phyloP scores from a whole-genome alignment of 1,140 invertebrate species.

The Platyscapa corneri region DNA sequence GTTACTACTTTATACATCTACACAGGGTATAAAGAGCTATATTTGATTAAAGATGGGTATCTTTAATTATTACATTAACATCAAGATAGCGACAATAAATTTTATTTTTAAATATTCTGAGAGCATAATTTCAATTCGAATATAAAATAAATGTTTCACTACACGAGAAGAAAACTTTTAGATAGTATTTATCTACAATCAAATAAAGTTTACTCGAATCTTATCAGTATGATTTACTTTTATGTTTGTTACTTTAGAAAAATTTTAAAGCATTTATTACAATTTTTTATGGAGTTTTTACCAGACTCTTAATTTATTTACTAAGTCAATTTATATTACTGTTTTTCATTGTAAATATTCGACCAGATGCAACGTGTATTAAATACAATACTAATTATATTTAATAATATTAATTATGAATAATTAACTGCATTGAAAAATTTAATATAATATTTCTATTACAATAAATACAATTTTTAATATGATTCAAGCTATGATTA shows the following conservation, averaged over 20 bases:
- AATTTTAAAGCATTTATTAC: not conserved
- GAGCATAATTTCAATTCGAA: not conserved
- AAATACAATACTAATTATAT: too few species aligned
- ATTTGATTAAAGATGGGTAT: not conserved
- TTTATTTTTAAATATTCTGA: not conserved
- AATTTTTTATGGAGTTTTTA: not conserved
- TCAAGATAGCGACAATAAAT: not conserved
- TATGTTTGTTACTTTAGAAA: not conserved
- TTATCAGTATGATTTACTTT: constrained; percentile 18
- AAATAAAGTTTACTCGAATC: not conserved
- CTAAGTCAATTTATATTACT: not conserved
- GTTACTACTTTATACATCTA: not conserved
- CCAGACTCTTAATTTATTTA: not conserved
- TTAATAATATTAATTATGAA: too few species aligned
- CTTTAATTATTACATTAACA: not conserved
- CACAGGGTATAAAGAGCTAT: not conserved
- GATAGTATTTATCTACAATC: not conserved
- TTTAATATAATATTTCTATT: too few species aligned
- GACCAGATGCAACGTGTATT: too few species aligned
- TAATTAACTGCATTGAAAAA: too few species aligned
- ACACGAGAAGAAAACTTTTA: not conserved
- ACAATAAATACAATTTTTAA: too few species aligned
- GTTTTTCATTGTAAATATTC: not conserved
- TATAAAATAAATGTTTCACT: not conserved
- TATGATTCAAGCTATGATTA: too few species aligned